phyloP scores from a whole-genome alignment of 2,797 vertebrate species.

The Odontamblyopus lacepedii region DNA sequence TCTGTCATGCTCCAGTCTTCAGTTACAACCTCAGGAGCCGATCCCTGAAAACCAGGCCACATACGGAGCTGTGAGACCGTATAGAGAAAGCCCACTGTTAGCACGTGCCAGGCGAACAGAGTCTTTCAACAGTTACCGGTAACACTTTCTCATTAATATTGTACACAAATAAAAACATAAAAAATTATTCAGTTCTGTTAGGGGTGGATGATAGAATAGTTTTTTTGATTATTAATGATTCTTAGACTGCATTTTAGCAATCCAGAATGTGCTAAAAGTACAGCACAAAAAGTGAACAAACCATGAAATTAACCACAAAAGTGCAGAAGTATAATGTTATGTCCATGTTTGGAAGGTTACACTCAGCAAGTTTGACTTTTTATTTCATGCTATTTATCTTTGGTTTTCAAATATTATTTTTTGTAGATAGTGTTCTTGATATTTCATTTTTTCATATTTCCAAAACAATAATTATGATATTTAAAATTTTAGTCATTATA shows the following conservation, averaged over 20 bases:
- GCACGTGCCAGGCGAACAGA: slow-evolving; percentile 92
- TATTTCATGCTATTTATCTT: background rate
- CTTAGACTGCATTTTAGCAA: background rate
- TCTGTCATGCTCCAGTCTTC: slow-evolving; percentile 79
- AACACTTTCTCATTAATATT: background rate
- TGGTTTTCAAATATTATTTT: background rate
- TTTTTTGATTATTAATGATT: background rate
- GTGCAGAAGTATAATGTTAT: background rate
- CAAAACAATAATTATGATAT: background rate
- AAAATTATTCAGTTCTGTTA: background rate
- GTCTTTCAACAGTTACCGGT: slow-evolving; percentile 91
- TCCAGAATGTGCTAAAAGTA: background rate
- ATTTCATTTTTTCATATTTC: background rate
- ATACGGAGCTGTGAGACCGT: slow-evolving; percentile 89
- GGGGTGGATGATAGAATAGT: background rate
- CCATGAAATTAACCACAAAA: background rate
- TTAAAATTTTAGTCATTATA: background rate
- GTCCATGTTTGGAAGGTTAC: background rate
- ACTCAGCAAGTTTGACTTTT: background rate
- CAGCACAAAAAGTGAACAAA: background rate
- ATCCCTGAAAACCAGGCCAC: slow-evolving; percentile 85
- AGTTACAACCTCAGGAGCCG: slow-evolving; percentile 87
- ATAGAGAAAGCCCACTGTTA: slow-evolving; percentile 95
- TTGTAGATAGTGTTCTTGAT: background rate
- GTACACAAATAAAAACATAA: background rate